A percentile compares a stretch with the other conserved stretches of the same genome.
Evolutionary conservation across 2,888 invertebrate genomes (phyloP).

Genomic region (Eupithecia subumbrata): DNA sequence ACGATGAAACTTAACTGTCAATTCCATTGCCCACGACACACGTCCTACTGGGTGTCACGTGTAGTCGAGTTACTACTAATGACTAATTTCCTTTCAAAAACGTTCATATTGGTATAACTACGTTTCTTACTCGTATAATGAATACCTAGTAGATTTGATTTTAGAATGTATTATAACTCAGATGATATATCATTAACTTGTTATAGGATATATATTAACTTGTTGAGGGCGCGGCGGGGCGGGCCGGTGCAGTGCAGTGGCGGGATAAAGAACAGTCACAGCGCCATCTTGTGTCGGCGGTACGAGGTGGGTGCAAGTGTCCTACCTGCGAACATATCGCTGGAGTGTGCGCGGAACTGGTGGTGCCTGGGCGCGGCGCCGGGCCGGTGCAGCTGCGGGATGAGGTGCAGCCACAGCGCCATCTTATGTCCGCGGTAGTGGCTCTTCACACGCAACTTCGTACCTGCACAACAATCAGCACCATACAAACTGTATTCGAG

Average conservation of each 20-base stretch:
- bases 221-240: constrained; percentile 83
- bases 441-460: constrained; percentile 89
- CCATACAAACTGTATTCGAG: not conserved
- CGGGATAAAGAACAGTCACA: constrained; percentile 87
- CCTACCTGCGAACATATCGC: constrained; percentile 88
- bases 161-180: too few species aligned
- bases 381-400: constrained; percentile 92
- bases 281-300: not conserved
- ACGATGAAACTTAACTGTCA: constrained; percentile 55
- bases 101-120: too few species aligned
- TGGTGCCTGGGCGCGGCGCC: constrained; percentile 87
- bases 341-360: constrained; percentile 87
- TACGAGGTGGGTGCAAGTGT: not conserved
- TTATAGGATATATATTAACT: too few species aligned
- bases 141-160: too few species aligned
- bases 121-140: too few species aligned
- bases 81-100: too few species aligned
- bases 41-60: too few species aligned
- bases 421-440: constrained; percentile 96
- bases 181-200: too few species aligned
- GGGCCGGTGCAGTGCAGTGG: constrained; percentile 93
- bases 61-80: too few species aligned
- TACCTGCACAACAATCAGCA: constrained; percentile 39
- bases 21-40: too few species aligned
- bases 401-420: constrained; percentile 94